phyloP scores from a whole-genome alignment of 2,888 invertebrate species.

The Tinea semifulvella region DNA sequence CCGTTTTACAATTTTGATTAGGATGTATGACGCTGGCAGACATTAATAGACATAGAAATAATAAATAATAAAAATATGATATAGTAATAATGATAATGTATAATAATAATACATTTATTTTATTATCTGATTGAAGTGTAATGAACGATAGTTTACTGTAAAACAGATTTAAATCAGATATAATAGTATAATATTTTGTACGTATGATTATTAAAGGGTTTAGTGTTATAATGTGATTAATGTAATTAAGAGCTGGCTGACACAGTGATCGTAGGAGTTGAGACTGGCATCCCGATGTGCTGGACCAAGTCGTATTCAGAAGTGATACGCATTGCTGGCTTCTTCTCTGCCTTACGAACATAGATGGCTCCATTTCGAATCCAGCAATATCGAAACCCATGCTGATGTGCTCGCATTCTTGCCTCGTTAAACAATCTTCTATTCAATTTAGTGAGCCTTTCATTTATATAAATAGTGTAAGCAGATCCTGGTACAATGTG shows the following conservation, averaged over 20 bases:
- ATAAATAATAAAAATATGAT: too few species aligned
- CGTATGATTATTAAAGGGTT: background rate
- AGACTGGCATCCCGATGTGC: too few species aligned
- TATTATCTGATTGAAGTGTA: too few species aligned
- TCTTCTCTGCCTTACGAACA: constrained; percentile 19
- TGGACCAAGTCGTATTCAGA: background rate
- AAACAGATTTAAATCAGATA: too few species aligned
- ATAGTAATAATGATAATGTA: too few species aligned
- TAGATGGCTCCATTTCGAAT: constrained; percentile 17
- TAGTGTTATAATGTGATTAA: background rate
- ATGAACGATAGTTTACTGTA: too few species aligned
- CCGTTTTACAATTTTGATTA: too few species aligned
- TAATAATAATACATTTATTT: too few species aligned
- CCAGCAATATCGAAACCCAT: constrained; percentile 20
- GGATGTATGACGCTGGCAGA: too few species aligned
- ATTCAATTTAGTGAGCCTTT: constrained; percentile 20
- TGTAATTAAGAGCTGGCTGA: background rate
- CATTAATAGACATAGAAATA: too few species aligned
- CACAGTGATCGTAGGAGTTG: background rate
- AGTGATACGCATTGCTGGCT: constrained; percentile 16
- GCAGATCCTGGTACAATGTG: constrained; percentile 17
- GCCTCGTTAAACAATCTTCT: constrained; percentile 21
- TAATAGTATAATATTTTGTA: too few species aligned
- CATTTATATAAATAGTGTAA: constrained; percentile 18
- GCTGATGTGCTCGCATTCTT: constrained; percentile 14